Base-by-base conservation (phyloP, 2,888 invertebrate genomes). In the Callimorpha dominula region DNA sequence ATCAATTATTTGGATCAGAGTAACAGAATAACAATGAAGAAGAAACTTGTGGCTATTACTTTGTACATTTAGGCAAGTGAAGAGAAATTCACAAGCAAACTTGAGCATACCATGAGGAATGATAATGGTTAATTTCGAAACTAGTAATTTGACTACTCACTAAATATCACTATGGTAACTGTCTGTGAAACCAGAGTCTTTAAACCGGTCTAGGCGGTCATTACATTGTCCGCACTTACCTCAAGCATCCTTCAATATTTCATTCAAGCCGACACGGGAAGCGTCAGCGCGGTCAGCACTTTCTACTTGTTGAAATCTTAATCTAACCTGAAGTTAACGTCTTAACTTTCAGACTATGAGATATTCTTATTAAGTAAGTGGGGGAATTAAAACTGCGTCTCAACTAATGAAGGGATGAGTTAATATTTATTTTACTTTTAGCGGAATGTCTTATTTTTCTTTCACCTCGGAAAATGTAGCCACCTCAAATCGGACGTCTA, bases 201-300 rank as follows among this genome's bases (percentile, higher is more conserved):
- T 71, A 71, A 68, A 64, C 73, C 63, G 65, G 63, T 72, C 75
- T 68, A 78, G 65, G 46, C 14, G 66, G 43, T 62, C 73, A 74
- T 31, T 31, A 31, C 31, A 31, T 31, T 31, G 31, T 31, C 31
- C 31, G 31, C 31, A 31, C 77, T 77, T 74, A 76, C 49, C 62
- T 14, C 31, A 74, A 77, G 81, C 69, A 70, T 69, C 57, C 65
- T 80, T 82, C 72, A 82, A 76, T 80, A 74, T 76, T 80, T 73
- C 67, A 77, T 72, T 64, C 73, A 74, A 81, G 74, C 52, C 6
- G 71, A 63, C 6, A 31, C 11, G 49, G 15, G 49, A 14, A 40
- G 65, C 20, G 20, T 20, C 15, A 15, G 66, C 72, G 14, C 66
- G 82, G 74, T 80, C 80, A 81, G 68, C 73, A 54, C 66, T 77